Evolutionary conservation across 2,113 vertebrate genomes (phyloP), one percentile per base, ranked within the genome.

Genomic region (Psittacula cyanocephala): DNA sequence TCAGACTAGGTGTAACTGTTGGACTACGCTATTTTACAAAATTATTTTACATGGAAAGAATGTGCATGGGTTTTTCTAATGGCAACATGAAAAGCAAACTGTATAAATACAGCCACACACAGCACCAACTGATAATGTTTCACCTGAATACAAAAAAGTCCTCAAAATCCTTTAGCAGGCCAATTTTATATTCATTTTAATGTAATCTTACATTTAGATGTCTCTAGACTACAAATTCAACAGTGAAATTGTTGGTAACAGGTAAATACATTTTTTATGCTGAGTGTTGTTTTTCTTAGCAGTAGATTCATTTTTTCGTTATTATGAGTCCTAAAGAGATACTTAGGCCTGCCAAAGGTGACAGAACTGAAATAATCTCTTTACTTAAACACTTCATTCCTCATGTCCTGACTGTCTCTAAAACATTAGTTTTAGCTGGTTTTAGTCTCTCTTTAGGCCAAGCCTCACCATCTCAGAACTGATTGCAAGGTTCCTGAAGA

Each of bases 11-110:
- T 98, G 96, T 97, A 97, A 98, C 88, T 97, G 89, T 94, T 97
- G 95, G 95, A 96, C 93, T 95, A 89, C 95, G 91, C 83, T 97
- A 89, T 97, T 98, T 98, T 87, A 92, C 79, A 52, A 96, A 98
- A 97, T 98, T 98, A 97, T 97, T 97, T 97, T 97, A 97, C 71
- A 24, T 76, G 97, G 97, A 98, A 98, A 96, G 97, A 98, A 98
- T 98, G 98, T 82, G 91, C 93, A 81, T 2, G 16, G 52, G 62
- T n/a, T 92, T 97, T 95, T 97, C 95, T 97, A 97, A 96, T 92
- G 94, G 95, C 80, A 94, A 88, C 90, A 85, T 93, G 94, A 95
- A 97, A 98, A 97, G 96, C 94, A 97, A 98, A 98, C 94, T 92
- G 50, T 82, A 71, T 75, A 94, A 96, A 96, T 90, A 82, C 31